Base-by-base conservation (phyloP, 1,140 invertebrate species). In the Sitodiplosis mosellana region DNA sequence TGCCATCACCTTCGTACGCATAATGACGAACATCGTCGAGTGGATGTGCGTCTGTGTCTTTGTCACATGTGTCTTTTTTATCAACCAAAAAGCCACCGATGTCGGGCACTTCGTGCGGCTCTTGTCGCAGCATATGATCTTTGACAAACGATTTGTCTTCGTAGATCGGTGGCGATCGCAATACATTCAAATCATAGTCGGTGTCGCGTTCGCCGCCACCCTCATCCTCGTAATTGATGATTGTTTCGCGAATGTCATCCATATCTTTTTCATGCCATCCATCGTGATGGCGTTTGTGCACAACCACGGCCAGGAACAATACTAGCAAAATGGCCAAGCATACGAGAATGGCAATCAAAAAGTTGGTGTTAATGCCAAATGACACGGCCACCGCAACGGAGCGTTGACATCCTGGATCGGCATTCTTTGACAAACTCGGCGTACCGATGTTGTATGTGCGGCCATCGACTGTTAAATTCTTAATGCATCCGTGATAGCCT, bases 221-320 rank as follows among this genome's bases (percentile, higher is more conserved):
- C 68, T 97, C 92, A 56, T 96, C 93, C 63, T 94, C 88, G 59
- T 97, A 96, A 56, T 88, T 88, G 51, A 96, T 94, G 51, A 97
- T 95, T 57, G 91, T 97, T 66, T 96, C 92, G 51, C 91, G 70
- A 33, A 95, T 92, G 61, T 97, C 93, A 60, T 96, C 91, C 54
- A 89, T 79, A 58, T 95, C 90, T 59, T 93, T 93, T 57, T 78
- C 77, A 33, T 88, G 81, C 54, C 83, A 75, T 49, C 89, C 87
- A 58, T 93, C 84, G 10, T 83, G 79, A 54, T 83, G 79, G 33
- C 81, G 73, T 51, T 81, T 75, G 56, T 90, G 87, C 0, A 91
- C 82, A 2, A 92, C 83, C 42, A 92, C 82, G 2, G 87, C 82
- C 55, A 93, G 63, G 1, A 92, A 70, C 2, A 95, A 69, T 53